phyloP scores from a whole-genome alignment of 1,140 invertebrate genomes.

The Cherax quadricarinatus region DNA sequence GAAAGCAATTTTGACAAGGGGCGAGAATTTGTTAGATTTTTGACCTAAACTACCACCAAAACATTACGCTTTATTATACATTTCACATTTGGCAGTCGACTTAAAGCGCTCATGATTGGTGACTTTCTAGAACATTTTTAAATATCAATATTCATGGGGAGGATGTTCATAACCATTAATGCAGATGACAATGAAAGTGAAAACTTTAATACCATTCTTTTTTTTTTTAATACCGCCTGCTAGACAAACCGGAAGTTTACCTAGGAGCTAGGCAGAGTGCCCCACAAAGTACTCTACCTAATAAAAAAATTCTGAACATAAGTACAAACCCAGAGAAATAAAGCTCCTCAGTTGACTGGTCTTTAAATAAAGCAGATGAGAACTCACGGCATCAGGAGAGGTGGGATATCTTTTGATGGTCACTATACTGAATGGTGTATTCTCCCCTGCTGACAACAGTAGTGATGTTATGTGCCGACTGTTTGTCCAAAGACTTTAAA shows the following conservation, averaged over 20 bases:
- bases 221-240: background rate
- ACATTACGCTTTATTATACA: constrained; percentile 59
- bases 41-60: constrained; percentile 73
- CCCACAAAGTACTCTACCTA: constrained; percentile 28
- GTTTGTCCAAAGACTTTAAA: background rate
- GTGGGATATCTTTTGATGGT: constrained; percentile 33
- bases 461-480: background rate
- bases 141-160: constrained; percentile 25
- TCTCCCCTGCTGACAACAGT: background rate
- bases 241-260: constrained; percentile 48
- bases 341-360: constrained; percentile 68
- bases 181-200: constrained; percentile 32
- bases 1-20: constrained; percentile 73
- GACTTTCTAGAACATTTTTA: background rate
- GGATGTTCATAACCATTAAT: constrained; percentile 33
- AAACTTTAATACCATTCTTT: constrained; percentile 38
- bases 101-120: constrained; percentile 48
- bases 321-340: constrained; percentile 71
- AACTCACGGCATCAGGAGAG: constrained; percentile 67
- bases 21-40: constrained; percentile 70
- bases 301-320: constrained; percentile 38
- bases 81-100: constrained; percentile 66
- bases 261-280: constrained; percentile 21
- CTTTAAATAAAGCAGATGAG: constrained; percentile 65
- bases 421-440: background rate